phyloP scores from a whole-genome alignment of 1,140 invertebrate species.

The Whitmania pigra region DNA sequence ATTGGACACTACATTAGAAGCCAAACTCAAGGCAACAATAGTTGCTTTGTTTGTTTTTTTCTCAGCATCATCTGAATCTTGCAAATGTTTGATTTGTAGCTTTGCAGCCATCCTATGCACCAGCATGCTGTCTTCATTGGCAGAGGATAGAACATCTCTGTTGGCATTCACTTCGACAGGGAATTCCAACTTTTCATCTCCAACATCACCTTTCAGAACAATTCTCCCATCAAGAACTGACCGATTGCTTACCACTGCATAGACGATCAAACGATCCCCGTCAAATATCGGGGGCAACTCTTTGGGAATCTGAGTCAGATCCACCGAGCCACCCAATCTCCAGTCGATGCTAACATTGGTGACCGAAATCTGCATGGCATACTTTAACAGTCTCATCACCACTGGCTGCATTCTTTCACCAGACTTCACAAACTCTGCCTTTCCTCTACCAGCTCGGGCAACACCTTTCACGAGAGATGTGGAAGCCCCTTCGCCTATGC shows the following conservation, averaged over 20 bases:
- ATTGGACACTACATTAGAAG: conserved; percentile 18
- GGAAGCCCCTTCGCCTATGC: conserved; percentile 37
- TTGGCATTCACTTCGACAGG: not conserved
- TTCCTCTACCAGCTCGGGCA: conserved; percentile 37
- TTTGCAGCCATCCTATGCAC: conserved; percentile 20
- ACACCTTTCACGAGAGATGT: conserved; percentile 39
- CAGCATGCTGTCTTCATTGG: not conserved
- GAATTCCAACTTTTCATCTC: conserved; percentile 4
- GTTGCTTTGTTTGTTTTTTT: conserved; percentile 12
- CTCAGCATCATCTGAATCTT: conserved; percentile 3
- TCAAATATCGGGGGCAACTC: conserved; percentile 26
- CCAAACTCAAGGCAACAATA: conserved; percentile 18
- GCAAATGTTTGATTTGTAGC: not conserved
- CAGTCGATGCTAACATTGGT: conserved; percentile 30
- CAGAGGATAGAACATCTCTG: not conserved
- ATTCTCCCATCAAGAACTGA: conserved; percentile 5
- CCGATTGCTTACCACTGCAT: conserved; percentile 18
- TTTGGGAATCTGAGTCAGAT: conserved; percentile 15
- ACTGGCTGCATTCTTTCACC: conserved; percentile 33
- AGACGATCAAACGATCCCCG: conserved; percentile 26
- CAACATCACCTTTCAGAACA: conserved; percentile 6
- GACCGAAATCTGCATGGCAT: conserved; percentile 37
- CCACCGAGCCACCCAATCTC: conserved; percentile 22
- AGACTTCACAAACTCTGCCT: conserved; percentile 35
- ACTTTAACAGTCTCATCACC: conserved; percentile 32